Evolutionary conservation across 2,797 vertebrate species (phyloP).

Genomic region (Clarias fuscus): DNA sequence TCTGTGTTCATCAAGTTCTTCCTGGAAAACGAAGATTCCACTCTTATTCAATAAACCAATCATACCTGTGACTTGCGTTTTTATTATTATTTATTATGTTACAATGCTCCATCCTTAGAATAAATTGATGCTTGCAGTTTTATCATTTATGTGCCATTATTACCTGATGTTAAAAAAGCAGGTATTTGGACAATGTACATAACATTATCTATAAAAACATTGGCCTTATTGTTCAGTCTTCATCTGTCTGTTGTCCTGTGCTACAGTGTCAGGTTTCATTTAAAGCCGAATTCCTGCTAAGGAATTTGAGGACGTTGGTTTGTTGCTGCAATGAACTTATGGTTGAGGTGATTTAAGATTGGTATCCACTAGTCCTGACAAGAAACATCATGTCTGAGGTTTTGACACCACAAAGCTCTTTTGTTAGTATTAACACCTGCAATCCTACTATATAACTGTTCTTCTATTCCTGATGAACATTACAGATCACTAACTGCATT

Average conservation of each 20-base stretch:
- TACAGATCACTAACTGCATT: background rate
- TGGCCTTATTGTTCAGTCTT: background rate
- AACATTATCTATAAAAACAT: background rate
- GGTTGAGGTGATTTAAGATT: background rate
- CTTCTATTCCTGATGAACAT: background rate
- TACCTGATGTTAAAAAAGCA: background rate
- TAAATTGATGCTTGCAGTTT: background rate
- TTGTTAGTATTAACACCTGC: background rate
- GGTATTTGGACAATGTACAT: background rate
- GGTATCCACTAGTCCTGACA: background rate
- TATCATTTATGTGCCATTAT: background rate
- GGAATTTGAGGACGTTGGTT: background rate
- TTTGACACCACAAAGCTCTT: background rate
- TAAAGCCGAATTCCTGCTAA: background rate
- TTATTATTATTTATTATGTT: constrained; percentile 2
- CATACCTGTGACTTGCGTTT: constrained; percentile 10
- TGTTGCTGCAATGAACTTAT: background rate
- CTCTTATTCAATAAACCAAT: constrained; percentile 50
- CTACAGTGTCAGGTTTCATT: background rate
- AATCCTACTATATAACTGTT: background rate
- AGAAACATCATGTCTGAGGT: no score
- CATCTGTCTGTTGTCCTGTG: no score
- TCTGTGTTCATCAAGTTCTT: constrained; percentile 43
- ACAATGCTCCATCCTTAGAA: background rate
- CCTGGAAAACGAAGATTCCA: constrained; percentile 26